Conservation (phyloP, 2,888 invertebrate species). For the Salticus scenicus region DNA sequence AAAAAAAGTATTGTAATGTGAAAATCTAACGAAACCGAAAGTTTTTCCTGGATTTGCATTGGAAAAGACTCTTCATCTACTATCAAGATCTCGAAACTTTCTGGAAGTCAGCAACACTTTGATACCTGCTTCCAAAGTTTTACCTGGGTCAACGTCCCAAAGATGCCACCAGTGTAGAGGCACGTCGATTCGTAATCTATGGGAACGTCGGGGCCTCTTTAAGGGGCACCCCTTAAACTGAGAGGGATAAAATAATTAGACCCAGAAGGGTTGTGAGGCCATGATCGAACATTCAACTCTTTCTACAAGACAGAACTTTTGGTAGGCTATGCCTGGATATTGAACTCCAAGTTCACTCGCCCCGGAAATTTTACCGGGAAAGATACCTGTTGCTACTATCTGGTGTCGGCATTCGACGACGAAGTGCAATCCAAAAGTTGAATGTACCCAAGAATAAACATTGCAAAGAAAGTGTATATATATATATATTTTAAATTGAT, state of each 20-base stretch:
- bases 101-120: neutral
- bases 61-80: neutral
- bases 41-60: neutral
- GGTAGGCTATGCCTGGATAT: constrained; percentile 33
- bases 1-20: too few species aligned
- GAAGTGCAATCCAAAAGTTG: constrained; percentile 54
- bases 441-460: constrained; percentile 47
- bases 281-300: constrained; percentile 57
- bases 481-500: too few species aligned
- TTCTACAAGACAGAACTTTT: constrained; percentile 11
- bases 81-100: neutral
- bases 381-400: constrained; percentile 35
- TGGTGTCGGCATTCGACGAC: constrained; percentile 57
- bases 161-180: constrained; percentile 26
- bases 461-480: neutral
- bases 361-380: constrained; percentile 53
- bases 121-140: constrained; percentile 48
- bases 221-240: constrained; percentile 16
- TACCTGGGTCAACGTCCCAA: constrained; percentile 47
- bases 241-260: constrained; percentile 28
- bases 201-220: constrained; percentile 56
- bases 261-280: constrained; percentile 34
- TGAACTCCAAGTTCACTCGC: constrained; percentile 56
- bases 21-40: too few species aligned
- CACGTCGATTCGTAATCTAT: constrained; percentile 45